Percentiles rank a stretch among this genome's conserved stretches.
Evolutionary conservation across 2,888 invertebrate genomes (phyloP).

Genomic region (Agrotis segetum): DNA sequence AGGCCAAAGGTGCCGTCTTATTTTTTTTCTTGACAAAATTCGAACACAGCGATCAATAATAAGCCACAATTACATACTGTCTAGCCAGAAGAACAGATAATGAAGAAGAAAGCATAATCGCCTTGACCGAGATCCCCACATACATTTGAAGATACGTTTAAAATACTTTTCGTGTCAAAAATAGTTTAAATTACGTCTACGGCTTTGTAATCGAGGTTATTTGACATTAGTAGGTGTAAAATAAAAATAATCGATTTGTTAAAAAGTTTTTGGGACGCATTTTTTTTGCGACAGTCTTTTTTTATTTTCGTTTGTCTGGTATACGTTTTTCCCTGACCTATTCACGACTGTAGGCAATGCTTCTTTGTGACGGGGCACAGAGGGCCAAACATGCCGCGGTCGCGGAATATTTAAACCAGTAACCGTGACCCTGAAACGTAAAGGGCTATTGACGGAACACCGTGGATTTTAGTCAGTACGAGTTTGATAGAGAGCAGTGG

Average conservation of each 20-base stretch:
- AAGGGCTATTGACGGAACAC: too few relatives aligned
- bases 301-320: conserved; percentile 8
- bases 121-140: conserved; percentile 63
- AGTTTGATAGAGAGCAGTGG: too few relatives aligned
- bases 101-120: conserved; percentile 54
- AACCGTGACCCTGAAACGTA: too few relatives aligned
- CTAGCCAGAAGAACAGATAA: conserved; percentile 45
- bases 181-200: conserved; percentile 51
- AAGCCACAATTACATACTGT: conserved; percentile 30
- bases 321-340: too few relatives aligned
- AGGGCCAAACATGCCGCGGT: too few relatives aligned
- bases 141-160: conserved; percentile 56
- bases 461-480: too few relatives aligned
- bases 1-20: too few relatives aligned
- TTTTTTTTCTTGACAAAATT: too few relatives aligned
- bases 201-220: conserved; percentile 37
- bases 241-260: conserved; percentile 11
- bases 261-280: conserved; percentile 4
- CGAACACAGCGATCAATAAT: background rate
- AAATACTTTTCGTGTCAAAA: conserved; percentile 51
- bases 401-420: too few relatives aligned
- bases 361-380: too few relatives aligned
- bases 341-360: too few relatives aligned
- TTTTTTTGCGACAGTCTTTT: conserved; percentile 4
- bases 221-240: conserved; percentile 25